Conservation (phyloP, 2,113 vertebrate genomes). For the Petrocephalus zakoni region DNA sequence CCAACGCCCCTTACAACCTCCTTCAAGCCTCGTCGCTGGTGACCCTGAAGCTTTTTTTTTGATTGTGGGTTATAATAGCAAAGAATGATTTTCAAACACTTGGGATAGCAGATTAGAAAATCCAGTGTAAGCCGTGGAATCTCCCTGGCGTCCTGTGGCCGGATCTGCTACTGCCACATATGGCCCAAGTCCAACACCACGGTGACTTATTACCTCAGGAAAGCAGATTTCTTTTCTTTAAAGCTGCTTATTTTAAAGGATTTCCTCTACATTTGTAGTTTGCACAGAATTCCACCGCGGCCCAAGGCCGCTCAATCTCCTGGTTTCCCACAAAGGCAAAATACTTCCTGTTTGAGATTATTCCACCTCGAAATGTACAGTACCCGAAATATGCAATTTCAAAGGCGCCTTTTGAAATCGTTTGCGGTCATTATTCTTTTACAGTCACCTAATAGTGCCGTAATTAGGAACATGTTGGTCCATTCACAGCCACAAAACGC, state of each 20-base stretch:
- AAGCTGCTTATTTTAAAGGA: conserved; percentile 1
- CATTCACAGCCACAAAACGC: neutral
- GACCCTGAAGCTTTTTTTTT: neutral
- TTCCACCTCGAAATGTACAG: neutral
- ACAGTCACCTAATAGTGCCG: conserved; percentile 6
- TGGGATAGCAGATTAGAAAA: neutral
- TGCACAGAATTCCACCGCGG: neutral
- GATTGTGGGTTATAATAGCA: neutral
- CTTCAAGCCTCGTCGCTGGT: neutral
- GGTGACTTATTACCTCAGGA: neutral
- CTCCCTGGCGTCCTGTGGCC: neutral
- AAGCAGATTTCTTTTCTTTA: neutral
- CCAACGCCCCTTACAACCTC: neutral
- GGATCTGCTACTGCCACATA: neutral
- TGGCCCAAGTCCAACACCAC: neutral
- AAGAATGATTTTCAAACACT: neutral
- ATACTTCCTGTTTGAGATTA: neutral
- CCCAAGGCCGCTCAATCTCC: neutral
- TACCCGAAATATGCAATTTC: neutral
- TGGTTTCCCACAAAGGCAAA: neutral
- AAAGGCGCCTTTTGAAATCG: neutral
- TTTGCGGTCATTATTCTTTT: neutral
- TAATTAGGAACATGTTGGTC: conserved; percentile 7
- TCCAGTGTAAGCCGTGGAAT: neutral
- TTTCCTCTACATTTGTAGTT: neutral